These are phyloP conservation scores for Timema cristinae DNA, from an alignment of 2,888 invertebrate genomes.

Conservation along the genomic window DNA sequence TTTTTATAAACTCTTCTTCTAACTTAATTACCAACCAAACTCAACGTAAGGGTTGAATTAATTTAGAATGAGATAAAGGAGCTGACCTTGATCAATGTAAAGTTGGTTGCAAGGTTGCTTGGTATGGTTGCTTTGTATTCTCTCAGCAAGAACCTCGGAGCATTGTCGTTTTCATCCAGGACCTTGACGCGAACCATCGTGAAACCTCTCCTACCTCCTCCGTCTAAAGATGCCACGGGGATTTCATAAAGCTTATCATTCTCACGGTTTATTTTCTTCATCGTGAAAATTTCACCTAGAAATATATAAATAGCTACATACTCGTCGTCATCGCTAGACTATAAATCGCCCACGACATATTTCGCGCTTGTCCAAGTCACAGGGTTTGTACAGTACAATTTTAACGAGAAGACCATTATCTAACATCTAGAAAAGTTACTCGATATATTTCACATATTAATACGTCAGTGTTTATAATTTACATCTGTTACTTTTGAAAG, in stretches of 20 bases:
- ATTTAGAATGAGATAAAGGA: constrained; percentile 10
- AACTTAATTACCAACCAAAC: not conserved
- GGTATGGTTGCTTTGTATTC: constrained; percentile 73
- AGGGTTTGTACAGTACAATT: no score
- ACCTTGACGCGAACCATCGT: constrained; percentile 74
- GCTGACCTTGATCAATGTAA: constrained; percentile 55
- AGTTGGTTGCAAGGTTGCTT: constrained; percentile 53
- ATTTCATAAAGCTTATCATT: constrained; percentile 64
- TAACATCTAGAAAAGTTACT: no score
- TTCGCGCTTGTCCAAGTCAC: no score
- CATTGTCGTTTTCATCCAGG: constrained; percentile 77
- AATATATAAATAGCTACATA: no score
- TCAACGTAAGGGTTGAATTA: not conserved
- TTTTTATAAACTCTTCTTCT: no score
- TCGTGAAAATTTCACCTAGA: no score
- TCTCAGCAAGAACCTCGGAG: constrained; percentile 68
- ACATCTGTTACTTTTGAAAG: no score
- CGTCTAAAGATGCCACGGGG: constrained; percentile 76
- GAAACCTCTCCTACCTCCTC: constrained; percentile 71
- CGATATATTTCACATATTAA: no score
- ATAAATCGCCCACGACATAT: no score
- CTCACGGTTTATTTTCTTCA: constrained; percentile 45
- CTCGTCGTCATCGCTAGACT: no score
- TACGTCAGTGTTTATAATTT: no score
- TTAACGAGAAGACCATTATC: no score